Percentiles rank a stretch among this genome's conserved stretches.
These are phyloP conservation scores for Enteromius argenteus DNA, from an alignment of 2,797 vertebrate genomes.

Conservation along the genomic window DNA sequence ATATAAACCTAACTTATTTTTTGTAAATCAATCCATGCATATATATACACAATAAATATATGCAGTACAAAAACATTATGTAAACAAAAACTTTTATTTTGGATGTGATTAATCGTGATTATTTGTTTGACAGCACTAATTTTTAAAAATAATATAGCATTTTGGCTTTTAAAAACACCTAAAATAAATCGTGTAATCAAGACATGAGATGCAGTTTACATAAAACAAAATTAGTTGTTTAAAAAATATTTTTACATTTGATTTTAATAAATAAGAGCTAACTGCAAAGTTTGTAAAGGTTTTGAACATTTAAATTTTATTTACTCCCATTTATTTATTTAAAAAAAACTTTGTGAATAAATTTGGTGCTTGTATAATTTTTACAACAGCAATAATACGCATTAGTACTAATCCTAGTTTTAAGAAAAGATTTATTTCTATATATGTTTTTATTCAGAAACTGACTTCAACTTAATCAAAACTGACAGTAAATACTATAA, in stretches of 20 bases:
- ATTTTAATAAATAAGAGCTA: not conserved
- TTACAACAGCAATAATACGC: not conserved
- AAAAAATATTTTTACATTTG: not conserved
- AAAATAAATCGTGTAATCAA: not conserved
- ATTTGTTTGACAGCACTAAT: too few species aligned
- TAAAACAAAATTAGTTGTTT: too few species aligned
- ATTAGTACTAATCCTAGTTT: not conserved
- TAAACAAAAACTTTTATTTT: too few species aligned
- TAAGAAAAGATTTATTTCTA: not conserved
- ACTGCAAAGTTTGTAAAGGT: too few species aligned
- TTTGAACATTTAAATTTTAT: too few species aligned
- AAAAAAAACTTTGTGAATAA: not conserved
- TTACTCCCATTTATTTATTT: too few species aligned
- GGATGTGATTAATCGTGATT: too few species aligned
- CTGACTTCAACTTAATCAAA: not conserved
- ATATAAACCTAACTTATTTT: too few species aligned
- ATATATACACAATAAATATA: too few species aligned
- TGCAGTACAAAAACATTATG: too few species aligned
- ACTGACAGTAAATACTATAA: too few species aligned
- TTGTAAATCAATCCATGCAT: too few species aligned
- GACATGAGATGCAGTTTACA: not conserved
- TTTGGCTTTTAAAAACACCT: not conserved
- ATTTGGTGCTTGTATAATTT: not conserved
- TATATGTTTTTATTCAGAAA: not conserved
- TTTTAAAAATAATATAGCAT: not conserved